phyloP scores from a whole-genome alignment of 2,113 vertebrate genomes.

The Cavia porcellus region DNA sequence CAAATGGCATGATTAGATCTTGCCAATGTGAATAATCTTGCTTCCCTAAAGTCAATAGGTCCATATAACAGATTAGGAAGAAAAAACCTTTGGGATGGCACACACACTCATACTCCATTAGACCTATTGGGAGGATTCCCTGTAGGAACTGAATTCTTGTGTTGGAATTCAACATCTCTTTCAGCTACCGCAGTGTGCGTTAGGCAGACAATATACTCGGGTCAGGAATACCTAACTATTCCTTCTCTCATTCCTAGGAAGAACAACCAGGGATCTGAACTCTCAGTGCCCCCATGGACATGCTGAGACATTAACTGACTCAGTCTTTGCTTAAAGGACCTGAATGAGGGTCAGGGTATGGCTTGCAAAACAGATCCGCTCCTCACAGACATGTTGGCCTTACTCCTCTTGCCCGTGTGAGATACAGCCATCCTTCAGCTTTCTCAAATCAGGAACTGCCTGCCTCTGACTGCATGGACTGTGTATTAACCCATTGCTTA shows the following conservation, averaged over 20 bases:
- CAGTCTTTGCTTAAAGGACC: not conserved
- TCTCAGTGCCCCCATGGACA: not conserved
- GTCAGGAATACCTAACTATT: not conserved
- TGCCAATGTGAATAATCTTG: not conserved
- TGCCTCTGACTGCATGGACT: not conserved
- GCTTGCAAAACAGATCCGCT: not conserved
- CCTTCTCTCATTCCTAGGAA: not conserved
- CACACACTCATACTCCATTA: accelerated
- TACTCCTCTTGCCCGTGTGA: no score
- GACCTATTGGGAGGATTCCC: not conserved
- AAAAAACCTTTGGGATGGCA: not conserved
- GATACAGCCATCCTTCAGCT: not conserved
- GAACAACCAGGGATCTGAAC: not conserved
- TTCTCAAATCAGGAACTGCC: not conserved
- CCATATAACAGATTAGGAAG: not conserved
- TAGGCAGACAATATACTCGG: not conserved
- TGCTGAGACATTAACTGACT: not conserved
- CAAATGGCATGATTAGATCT: not conserved
- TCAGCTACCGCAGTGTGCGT: not conserved
- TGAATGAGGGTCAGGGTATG: not conserved
- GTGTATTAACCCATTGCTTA: not conserved
- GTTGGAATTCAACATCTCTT: not conserved
- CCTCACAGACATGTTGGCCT: not conserved
- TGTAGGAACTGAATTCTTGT: not conserved
- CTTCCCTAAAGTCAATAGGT: not conserved